Evolutionary conservation across 2,888 invertebrate species (phyloP).

Genomic region (Glomeris marginata): DNA sequence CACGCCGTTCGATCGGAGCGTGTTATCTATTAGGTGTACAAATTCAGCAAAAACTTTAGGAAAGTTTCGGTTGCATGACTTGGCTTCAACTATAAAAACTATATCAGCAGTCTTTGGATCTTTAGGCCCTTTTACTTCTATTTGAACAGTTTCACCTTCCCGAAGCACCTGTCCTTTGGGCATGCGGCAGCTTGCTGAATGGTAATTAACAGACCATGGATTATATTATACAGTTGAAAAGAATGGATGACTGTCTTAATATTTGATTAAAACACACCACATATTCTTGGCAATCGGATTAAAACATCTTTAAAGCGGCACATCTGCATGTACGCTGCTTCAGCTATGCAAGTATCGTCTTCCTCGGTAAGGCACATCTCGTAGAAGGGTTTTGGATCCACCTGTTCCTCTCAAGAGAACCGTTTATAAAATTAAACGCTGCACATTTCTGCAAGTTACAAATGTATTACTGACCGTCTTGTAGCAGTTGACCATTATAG

Average conservation of each 20-base stretch:
- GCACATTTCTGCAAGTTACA: not conserved
- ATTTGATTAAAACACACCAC: slow-evolving; percentile 49
- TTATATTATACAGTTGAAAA: not conserved
- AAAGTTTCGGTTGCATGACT: slow-evolving; percentile 59
- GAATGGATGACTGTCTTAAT: not conserved
- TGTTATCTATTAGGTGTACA: slow-evolving; percentile 49
- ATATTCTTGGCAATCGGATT: slow-evolving; percentile 61
- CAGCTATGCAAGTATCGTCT: slow-evolving; percentile 51
- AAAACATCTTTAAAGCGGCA: slow-evolving; percentile 60
- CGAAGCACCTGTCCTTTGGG: slow-evolving; percentile 50
- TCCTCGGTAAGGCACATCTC: slow-evolving; percentile 30
- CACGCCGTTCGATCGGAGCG: slow-evolving; percentile 45
- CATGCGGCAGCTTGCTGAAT: slow-evolving; percentile 45
- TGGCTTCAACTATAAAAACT: slow-evolving; percentile 77
- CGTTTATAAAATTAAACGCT: not conserved
- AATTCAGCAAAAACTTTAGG: slow-evolving; percentile 47
- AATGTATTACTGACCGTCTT: slow-evolving; percentile 38
- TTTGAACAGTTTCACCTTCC: slow-evolving; percentile 56
- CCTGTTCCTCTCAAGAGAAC: slow-evolving; percentile 19
- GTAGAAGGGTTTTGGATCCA: slow-evolving; percentile 29
- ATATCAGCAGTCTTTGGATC: slow-evolving; percentile 52
- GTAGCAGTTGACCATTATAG: slow-evolving; percentile 30
- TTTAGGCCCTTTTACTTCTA: slow-evolving; percentile 29
- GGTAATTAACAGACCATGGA: not conserved
- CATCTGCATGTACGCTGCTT: slow-evolving; percentile 62